Percentiles rank a stretch among this genome's conserved stretches.
Evolutionary conservation across 2,113 vertebrate species (phyloP).

Genomic region (Sapayoa aenigma): DNA sequence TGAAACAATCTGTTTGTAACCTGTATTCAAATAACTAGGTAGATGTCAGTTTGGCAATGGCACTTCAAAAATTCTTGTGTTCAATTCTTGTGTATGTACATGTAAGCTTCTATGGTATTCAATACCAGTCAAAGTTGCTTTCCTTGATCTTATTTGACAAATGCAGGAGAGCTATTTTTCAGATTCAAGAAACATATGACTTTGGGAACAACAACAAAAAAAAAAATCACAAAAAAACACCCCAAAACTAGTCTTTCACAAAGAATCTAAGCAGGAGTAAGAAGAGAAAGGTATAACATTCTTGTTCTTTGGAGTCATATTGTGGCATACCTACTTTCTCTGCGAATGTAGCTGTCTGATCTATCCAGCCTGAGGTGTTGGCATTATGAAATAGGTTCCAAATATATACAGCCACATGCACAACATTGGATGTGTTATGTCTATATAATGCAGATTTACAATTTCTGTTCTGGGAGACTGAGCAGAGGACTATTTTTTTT

Average conservation of each 20-base stretch:
- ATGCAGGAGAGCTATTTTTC: not conserved
- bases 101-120: not conserved
- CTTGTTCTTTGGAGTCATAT: not conserved
- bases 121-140: not conserved
- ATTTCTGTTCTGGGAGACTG: not conserved
- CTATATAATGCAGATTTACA: not conserved
- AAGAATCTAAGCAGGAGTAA: not conserved
- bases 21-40: not conserved
- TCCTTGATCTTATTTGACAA: not conserved
- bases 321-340: not conserved
- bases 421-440: rapidly evolving
- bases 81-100: not conserved
- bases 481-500: not conserved
- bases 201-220: no score
- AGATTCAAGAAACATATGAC: not conserved
- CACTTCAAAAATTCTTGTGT: not conserved
- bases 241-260: not conserved
- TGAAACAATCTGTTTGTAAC: not conserved
- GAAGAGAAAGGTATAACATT: not conserved
- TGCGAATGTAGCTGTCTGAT: not conserved
- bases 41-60: not conserved
- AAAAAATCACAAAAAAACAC: no score
- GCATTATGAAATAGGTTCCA: not conserved
- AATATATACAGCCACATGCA: not conserved
- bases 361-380: not conserved